Evolutionary conservation across 2,888 invertebrate species (phyloP), one percentile per base, ranked within the genome.

Genomic region (Pseudanteris insignis): DNA sequence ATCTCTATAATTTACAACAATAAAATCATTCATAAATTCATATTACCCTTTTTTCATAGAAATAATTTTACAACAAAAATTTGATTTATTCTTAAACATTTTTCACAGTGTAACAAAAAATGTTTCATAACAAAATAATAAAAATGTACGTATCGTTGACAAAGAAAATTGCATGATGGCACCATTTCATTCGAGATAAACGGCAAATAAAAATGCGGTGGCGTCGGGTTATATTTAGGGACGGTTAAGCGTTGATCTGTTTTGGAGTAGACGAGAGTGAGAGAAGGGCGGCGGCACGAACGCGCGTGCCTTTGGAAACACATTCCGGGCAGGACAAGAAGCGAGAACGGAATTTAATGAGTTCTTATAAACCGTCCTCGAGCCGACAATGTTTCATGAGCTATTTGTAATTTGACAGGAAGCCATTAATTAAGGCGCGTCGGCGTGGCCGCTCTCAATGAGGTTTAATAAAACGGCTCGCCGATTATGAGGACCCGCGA

Each of bases 341-440:
- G 29, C 40, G 36, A 50, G 57, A 50, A 34, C 14, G 38, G 44
- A 43, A 58, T 44, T 58, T 37, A 50, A 58, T 37, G 57, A 58
- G 37, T 36, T 48, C 47, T 36, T 41, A 54, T 33, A 30, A 48
- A 41, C 47, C 33, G 24, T 40, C 47, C 33, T 41, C 40, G 40
- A 29, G 28, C 15, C 24, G 30, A 55, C 55, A 57, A 57, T 41
- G 47, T 57, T 57, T 41, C 38, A 41, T 36, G 29, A 36, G 30
- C 47, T 47, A 48, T 48, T 57, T 41, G 47, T 37, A 30, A 41
- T 57, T 41, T 48, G 41, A 57, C 41, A 41, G 54, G 54, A 57
- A 48, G 24, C 26, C 36, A 41, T 48, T 24, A 48, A 47, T 57
- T 33, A 26, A 6, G 8, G 8, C 2, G 26, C 9, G 13, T 11